Base-by-base conservation (phyloP, 2,888 invertebrate species). In the Sialis fuliginosa region DNA sequence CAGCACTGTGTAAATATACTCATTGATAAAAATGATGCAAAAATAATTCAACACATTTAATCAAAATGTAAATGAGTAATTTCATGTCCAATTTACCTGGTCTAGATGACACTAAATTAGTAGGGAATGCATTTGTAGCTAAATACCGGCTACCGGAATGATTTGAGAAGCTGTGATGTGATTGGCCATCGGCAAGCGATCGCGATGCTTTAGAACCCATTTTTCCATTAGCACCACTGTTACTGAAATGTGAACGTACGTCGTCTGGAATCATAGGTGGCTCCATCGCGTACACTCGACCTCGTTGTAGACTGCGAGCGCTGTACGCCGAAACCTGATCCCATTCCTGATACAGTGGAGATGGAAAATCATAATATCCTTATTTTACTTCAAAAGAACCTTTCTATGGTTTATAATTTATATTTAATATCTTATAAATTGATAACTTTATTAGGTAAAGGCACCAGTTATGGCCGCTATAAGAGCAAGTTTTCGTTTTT, bases 261-360 rank as follows among this genome's bases (percentile, higher is more conserved):
- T 89, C 87, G 57, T 90, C 89, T 44, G 58, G 58, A 9, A 47
- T 10, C 41, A 54, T 53, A 6, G 65, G 63, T 57, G 69, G 70
- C 52, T 83, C 81, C 53, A 80, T 70, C 22, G 80, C 75, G 66
- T 87, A 91, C 63, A 90, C 85, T 56, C 88, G 75, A 44, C 90
- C 89, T 54, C 91, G 71, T 52, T 89, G 89, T 64, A 88, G 86
- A 58, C 89, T 90, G 60, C 90, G 78, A 53, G 86, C 83, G 64
- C 91, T 91, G 63, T 91, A 91, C 45, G 86, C 87, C 39, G 91
- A 92, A 51, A 90, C 83, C 62, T 84, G 84, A 62, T 86, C 86
- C 85, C 85, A 86, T 62, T 86, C 86, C 69, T 74, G 51, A 12
- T 22, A 22, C 22, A 22, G 4, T 22, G 22, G 22, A 22, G 4